Conservation (phyloP, 2,113 vertebrate species). For the Ascaphus truei region DNA sequence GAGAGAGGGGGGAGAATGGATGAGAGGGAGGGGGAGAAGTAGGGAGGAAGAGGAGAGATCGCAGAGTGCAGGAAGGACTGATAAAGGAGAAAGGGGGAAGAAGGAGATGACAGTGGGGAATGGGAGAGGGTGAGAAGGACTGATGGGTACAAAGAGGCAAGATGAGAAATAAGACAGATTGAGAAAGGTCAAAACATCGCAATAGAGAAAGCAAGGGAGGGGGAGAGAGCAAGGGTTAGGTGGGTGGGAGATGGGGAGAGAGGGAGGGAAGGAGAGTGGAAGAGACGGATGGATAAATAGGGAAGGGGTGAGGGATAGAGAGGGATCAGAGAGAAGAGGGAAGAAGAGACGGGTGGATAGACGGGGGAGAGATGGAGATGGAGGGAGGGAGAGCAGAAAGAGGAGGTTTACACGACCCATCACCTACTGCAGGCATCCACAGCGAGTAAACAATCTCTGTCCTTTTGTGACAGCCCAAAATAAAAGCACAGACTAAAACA, state of each 20-base stretch:
- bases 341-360: no score
- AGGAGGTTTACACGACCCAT: neutral
- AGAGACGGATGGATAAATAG: no score
- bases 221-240: rapidly evolving
- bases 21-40: no score
- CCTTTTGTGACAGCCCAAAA: neutral
- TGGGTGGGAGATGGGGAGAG: neutral
- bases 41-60: no score
- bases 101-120: neutral
- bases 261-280: neutral
- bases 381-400: neutral
- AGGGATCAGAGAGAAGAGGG: no score
- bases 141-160: rapidly evolving
- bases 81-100: neutral
- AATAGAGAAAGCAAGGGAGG: neutral
- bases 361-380: neutral
- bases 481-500: no score
- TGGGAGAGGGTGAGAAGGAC: no score
- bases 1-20: no score
- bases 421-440: no score
- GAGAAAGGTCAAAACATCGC: neutral
- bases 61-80: neutral
- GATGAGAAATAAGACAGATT: neutral
- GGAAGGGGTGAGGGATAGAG: no score
- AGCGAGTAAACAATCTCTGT: neutral